A percentile compares a stretch with the other conserved stretches of the same genome.
phyloP scores from a whole-genome alignment of 2,888 invertebrate species.

The Ophion costatus region DNA sequence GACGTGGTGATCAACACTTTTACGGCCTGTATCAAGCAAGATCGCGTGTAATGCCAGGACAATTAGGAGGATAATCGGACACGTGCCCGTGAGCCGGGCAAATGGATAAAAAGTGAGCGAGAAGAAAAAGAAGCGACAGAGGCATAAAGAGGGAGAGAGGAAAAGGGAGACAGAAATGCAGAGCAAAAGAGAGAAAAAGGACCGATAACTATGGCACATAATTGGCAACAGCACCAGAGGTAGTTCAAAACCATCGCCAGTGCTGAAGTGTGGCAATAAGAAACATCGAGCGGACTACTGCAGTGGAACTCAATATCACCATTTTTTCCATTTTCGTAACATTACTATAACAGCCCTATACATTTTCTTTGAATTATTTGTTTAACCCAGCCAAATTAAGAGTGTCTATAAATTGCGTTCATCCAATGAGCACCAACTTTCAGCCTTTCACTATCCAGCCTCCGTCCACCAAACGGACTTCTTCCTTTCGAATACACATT shows the following conservation, averaged over 20 bases:
- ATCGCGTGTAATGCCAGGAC: constrained; percentile 76
- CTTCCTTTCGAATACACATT: not conserved
- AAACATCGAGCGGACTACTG: constrained; percentile 22
- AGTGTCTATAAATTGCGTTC: too few relatives aligned
- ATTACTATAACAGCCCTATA: not conserved
- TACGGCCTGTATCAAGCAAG: constrained; percentile 64
- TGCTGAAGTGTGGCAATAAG: constrained; percentile 40
- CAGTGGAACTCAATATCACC: constrained; percentile 61
- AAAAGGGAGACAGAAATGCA: constrained; percentile 21
- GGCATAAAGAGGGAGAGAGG: constrained; percentile 24
- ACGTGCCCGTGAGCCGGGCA: constrained; percentile 70
- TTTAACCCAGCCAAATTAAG: not conserved
- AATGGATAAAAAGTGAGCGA: constrained; percentile 54
- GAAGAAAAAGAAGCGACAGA: not conserved
- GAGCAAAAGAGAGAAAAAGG: not conserved
- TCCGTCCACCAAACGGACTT: not conserved
- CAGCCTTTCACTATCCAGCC: too few relatives aligned
- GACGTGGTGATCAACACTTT: constrained; percentile 65
- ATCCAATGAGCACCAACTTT: not conserved
- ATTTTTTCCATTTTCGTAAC: not conserved
- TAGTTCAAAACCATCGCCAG: constrained; percentile 43
- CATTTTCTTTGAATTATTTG: not conserved
- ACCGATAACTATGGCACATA: constrained; percentile 26
- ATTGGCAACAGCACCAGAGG: constrained; percentile 53
- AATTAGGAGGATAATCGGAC: constrained; percentile 76